A percentile compares a stretch with the other conserved stretches of the same genome.
phyloP scores from a whole-genome alignment of 2,113 vertebrate species.

The Ciconia boyciana region DNA sequence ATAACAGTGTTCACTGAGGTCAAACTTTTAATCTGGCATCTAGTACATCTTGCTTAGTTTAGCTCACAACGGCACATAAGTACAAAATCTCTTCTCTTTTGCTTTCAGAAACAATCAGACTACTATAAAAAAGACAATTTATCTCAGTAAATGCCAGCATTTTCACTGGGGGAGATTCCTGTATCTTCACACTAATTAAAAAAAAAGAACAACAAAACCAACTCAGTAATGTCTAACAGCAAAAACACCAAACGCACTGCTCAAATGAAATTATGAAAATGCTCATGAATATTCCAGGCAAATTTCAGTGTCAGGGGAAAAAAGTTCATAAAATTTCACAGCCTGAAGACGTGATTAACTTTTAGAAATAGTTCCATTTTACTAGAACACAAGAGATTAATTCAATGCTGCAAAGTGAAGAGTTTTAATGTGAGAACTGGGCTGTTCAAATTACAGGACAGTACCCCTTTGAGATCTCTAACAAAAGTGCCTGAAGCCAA shows the following conservation, averaged over 20 bases:
- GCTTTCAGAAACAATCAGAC: not conserved
- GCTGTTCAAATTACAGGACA: not conserved
- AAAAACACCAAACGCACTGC: not conserved
- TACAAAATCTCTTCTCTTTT: not conserved
- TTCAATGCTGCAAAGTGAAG: not conserved
- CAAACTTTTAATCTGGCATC: not conserved
- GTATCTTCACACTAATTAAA: not conserved
- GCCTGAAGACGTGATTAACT: not conserved
- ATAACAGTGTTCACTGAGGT: not conserved
- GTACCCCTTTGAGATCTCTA: not conserved
- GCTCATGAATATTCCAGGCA: not conserved
- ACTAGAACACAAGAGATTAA: not conserved
- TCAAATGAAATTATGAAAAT: not conserved
- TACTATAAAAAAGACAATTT: not conserved
- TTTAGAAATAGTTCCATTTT: not conserved
- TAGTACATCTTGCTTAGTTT: not conserved
- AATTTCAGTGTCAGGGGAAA: not conserved
- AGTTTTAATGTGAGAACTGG: not conserved
- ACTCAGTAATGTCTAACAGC: not conserved
- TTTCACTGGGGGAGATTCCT: not conserved
- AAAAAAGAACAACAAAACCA: not conserved
- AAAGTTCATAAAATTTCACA: conserved; percentile 28
- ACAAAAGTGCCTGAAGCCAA: not conserved
- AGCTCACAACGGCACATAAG: not conserved
- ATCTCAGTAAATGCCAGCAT: not conserved